A percentile compares a stretch with the other conserved stretches of the same genome.
Conservation (phyloP, 2,113 vertebrate species). For the Muntiacus muntjak region DNA sequence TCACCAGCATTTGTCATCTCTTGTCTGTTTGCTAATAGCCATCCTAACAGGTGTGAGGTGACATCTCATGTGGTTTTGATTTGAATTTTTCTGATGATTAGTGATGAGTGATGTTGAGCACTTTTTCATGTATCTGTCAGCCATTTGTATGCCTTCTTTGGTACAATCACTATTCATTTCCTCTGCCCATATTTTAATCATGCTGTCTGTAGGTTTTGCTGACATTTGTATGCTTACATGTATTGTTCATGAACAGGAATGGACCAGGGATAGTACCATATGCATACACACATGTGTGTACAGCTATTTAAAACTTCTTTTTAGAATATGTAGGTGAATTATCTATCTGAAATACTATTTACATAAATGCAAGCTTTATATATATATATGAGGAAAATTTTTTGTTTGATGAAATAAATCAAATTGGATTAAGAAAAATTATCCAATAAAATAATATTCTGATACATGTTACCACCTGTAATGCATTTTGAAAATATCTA, state of each 20-base stretch:
- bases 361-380: not conserved
- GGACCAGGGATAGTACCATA: not conserved
- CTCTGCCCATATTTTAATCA: not conserved
- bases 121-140: not conserved
- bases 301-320: not conserved
- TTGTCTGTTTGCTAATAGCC: not conserved
- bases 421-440: not conserved
- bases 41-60: not conserved
- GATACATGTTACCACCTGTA: not conserved
- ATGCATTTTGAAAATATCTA: slow-evolving; percentile 12
- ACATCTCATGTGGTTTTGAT: not conserved
- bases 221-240: not conserved
- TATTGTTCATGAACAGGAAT: not conserved
- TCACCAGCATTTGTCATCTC: not conserved
- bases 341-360: not conserved
- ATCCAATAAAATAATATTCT: not conserved
- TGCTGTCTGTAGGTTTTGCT: not conserved
- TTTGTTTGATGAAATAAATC: not conserved
- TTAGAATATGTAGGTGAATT: not conserved
- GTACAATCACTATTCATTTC: not conserved
- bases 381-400: not conserved
- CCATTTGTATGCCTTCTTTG: not conserved
- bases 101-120: not conserved
- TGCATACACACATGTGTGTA: not conserved
- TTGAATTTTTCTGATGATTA: not conserved